Evolutionary conservation across 2,113 vertebrate genomes (phyloP), one percentile per base, ranked within the genome.

Genomic region (Myrmecobius fasciatus): DNA sequence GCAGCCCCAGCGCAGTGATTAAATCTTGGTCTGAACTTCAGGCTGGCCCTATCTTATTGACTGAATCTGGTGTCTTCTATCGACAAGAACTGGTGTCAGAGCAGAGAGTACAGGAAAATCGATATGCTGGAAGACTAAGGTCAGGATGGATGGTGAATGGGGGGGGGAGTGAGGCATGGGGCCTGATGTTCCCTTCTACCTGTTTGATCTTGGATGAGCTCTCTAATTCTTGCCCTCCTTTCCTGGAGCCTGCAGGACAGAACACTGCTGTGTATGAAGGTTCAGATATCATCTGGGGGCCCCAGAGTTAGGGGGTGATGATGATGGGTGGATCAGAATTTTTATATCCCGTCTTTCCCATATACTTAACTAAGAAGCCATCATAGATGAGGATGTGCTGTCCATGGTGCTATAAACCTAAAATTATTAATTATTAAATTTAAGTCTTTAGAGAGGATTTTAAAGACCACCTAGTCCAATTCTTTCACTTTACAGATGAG

Each of bases 21-120:
- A 83, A 93, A 94, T 95, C 93, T 96, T 91, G 9, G 89, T 48
- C 95, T 60, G 53, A 94, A 95, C 91, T 95, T 93, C 92, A 47
- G n/a, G 92, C 52, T 53, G 91, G 92, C 52, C 95, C 92, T 93
- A 97, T 92, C 94, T 96, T 95, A 91, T 92, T 92, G 97, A 97
- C 94, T 60, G 83, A 93, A 96, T 92, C 95, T 91, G 96, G 96
- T 36, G 92, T 0, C 0, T 93, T 56, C 0, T 54, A 96, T 97
- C 83, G 97, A 95, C 93, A 95, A 93, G 31, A 43, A 8, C 52
- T 93, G 51, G 92, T 95, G 90, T 89, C 83, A 93, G 95, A 95
- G 0, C 1, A 51, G n/a, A 95, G 95, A 91, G 91, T 14, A 0
- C 47, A 46, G 43, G 83, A 51, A 94, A 96, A 98, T 97, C 91